phyloP scores from a whole-genome alignment of 1,140 invertebrate genomes.

The Drosophila miranda region DNA sequence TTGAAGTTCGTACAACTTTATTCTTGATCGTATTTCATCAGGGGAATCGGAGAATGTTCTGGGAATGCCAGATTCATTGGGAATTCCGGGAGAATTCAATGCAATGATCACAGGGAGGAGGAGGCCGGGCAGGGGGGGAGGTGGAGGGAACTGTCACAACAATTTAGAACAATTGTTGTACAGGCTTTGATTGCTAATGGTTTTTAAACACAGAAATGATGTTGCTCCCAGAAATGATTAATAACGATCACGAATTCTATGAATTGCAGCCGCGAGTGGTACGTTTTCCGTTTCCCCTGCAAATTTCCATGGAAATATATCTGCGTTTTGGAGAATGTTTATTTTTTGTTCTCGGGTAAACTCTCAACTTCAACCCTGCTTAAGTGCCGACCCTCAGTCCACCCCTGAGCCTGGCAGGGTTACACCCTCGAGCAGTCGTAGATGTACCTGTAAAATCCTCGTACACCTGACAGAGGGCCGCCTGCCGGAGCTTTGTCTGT shows the following conservation, averaged over 20 bases:
- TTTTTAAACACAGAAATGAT: too few species aligned
- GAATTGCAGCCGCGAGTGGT: not conserved
- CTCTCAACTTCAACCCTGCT: too few species aligned
- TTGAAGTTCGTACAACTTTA: not conserved
- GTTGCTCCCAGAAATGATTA: not conserved
- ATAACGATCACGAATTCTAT: slow-evolving; percentile 1
- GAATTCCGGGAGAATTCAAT: slow-evolving; percentile 7
- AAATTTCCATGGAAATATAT: not conserved
- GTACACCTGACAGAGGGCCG: slow-evolving; percentile 65
- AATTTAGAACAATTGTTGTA: not conserved
- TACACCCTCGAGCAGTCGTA: slow-evolving; percentile 2
- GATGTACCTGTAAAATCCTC: slow-evolving; percentile 71
- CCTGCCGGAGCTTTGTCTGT: slow-evolving; percentile 53
- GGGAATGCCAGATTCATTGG: slow-evolving; percentile 11
- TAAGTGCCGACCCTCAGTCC: not conserved
- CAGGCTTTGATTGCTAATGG: too few species aligned
- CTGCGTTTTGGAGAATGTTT: not conserved
- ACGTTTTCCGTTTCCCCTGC: too few species aligned
- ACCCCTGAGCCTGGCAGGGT: slow-evolving; percentile 15
- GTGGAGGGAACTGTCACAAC: too few species aligned
- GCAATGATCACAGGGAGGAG: not conserved
- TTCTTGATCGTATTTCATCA: too few species aligned
- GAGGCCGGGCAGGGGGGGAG: too few species aligned
- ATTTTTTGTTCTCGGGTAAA: not conserved
- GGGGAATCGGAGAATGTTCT: not conserved